These are phyloP conservation scores for Polyploca ridens DNA, from an alignment of 2,888 invertebrate genomes.

Conservation along the genomic window DNA sequence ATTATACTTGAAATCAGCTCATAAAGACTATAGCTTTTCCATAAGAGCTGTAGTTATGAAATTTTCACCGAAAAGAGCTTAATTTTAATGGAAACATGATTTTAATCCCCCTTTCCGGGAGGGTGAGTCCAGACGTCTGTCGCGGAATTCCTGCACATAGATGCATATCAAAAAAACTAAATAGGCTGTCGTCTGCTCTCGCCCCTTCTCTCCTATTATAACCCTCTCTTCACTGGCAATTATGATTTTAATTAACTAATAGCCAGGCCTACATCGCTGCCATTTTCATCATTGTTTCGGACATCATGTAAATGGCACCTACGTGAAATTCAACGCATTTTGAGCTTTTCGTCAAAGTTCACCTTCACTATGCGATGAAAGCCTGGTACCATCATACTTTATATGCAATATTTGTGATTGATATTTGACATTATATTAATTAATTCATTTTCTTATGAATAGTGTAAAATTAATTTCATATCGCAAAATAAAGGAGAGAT, in stretches of 20 bases:
- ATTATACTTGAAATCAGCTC: too few species aligned
- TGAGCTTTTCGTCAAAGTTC: not conserved
- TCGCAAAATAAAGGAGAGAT: too few species aligned
- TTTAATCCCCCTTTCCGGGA: conserved; percentile 38
- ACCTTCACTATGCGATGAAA: not conserved
- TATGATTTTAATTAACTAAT: conserved; percentile 9
- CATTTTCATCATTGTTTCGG: not conserved
- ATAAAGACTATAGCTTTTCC: not conserved
- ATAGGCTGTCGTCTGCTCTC: conserved; percentile 11
- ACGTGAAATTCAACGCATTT: not conserved
- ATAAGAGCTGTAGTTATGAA: not conserved
- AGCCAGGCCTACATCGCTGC: not conserved
- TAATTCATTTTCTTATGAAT: too few species aligned
- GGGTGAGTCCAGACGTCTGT: conserved; percentile 34
- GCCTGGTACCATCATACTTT: not conserved
- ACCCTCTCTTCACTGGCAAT: conserved; percentile 1
- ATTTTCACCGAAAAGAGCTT: not conserved
- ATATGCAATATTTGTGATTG: not conserved
- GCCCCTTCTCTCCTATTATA: not conserved
- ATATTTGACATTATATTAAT: too few species aligned
- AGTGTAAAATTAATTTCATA: too few species aligned
- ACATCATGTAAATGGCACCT: not conserved
- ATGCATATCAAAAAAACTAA: conserved; percentile 13
- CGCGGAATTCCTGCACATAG: conserved; percentile 21
- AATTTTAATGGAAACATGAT: conserved; percentile 13